Evolutionary conservation across 2,797 vertebrate genomes (phyloP), one percentile per base, ranked within the genome.

Genomic region (Sebastes matsubarae): DNA sequence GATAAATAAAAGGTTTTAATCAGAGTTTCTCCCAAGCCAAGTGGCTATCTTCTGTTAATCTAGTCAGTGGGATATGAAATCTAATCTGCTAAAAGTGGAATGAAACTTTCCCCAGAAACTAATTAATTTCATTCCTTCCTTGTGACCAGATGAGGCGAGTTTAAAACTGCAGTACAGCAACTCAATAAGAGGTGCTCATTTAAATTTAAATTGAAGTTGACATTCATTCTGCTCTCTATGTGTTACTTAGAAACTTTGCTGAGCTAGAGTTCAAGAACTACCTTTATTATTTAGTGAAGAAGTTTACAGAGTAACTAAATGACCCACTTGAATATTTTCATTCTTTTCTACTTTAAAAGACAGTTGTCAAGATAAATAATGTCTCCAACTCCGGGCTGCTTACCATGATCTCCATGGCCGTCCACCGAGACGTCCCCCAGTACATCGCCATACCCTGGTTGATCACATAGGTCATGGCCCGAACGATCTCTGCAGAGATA

Each of bases 371-470:
- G 30, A 30, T n/a, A 8, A 72, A 20, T 4, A 14, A 54, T 16
- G 7, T 11, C 7, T 32, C 25, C 10, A 8, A 68, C 46, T 70
- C 12, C 18, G 36, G 12, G 6, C 4, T 30, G 36, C 91, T 94
- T 92, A 98, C 99, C 99, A 99, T 99, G 91, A 99, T 99, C 94
- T 99, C 99, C 98, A 99, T 99, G 3, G 98, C 98, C 0, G 97
- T 99, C 99, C 99, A 99, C 70, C 99, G 96, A 0, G 99, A 99
- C 0, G 99, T 99, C 6, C 99, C 98, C 99, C 99, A 99, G 95
- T 99, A 99, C 99, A 99, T 99, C 0, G 98, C 96, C 99, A 99
- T 99, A 29, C 99, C 99, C 85, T 99, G 98, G 89, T 99, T 99
- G 81, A 99, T 99, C 34, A 99, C 98, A 0, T 98, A 97, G 0